These are phyloP conservation scores for Brachionus paranguensis DNA, from an alignment of 1,140 invertebrate genomes.

Conservation along the genomic window DNA sequence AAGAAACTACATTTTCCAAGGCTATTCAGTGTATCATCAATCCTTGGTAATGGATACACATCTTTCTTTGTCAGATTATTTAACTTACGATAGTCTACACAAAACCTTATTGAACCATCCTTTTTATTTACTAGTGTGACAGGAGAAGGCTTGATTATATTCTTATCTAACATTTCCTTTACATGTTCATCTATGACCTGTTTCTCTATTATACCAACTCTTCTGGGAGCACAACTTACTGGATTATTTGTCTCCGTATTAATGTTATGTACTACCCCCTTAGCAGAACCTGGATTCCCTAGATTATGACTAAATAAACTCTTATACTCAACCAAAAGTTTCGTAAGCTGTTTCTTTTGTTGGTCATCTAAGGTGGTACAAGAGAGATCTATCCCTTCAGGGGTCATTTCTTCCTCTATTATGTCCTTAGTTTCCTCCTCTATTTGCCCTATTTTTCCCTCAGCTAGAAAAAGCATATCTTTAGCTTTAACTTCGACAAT, in stretches of 20 bases:
- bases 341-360: neutral
- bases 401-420: neutral
- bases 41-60: no score
- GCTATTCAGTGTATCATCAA: neutral
- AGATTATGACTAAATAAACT: neutral
- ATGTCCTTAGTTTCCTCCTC: neutral
- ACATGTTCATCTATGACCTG: neutral
- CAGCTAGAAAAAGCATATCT: neutral
- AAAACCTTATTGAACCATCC: neutral
- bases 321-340: neutral
- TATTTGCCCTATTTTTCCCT: neutral
- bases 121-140: conserved; percentile 29
- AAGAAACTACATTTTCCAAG: neutral
- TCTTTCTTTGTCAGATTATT: no score
- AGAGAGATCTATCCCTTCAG: neutral
- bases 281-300: neutral
- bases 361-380: neutral
- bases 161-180: conserved; percentile 2
- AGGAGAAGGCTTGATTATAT: neutral
- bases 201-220: neutral
- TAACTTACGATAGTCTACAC: neutral
- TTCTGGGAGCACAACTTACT: no score
- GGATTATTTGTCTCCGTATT: neutral
- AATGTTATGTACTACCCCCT: neutral
- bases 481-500: neutral